Conservation (phyloP, 2,888 invertebrate genomes). For the Noctua janthe region DNA sequence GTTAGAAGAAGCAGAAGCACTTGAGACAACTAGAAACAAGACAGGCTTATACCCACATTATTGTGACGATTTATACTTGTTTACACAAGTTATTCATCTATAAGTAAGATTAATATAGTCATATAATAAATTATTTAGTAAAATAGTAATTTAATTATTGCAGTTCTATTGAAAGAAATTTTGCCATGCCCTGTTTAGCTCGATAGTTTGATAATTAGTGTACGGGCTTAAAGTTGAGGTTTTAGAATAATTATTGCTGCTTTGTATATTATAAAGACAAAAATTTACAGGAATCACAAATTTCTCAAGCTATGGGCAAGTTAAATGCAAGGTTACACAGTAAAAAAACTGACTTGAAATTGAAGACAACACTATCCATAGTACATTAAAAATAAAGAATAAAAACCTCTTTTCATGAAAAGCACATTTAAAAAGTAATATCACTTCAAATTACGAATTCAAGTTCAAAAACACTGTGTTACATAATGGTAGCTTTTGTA, state of each 20-base stretch:
- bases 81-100: not conserved
- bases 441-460: slow-evolving; percentile 61
- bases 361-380: not conserved
- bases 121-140: too few relatives aligned
- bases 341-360: not conserved
- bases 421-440: slow-evolving; percentile 22
- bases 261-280: too few relatives aligned
- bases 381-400: not conserved
- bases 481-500: slow-evolving; percentile 76
- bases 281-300: not conserved
- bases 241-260: not conserved
- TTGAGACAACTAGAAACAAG: not conserved
- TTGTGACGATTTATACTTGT: not conserved
- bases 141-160: too few relatives aligned
- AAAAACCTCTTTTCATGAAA: slow-evolving; percentile 12
- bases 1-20: too few relatives aligned
- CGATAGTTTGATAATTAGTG: not conserved
- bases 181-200: not conserved
- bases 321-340: slow-evolving; percentile 36
- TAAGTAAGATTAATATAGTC: not conserved
- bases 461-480: slow-evolving; percentile 78
- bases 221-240: not conserved
- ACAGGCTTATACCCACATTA: not conserved
- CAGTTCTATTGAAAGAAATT: not conserved
- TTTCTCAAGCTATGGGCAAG: too few relatives aligned